These are phyloP conservation scores for Potamilus streckersoni DNA, from an alignment of 1,140 invertebrate species.

Conservation along the genomic window DNA sequence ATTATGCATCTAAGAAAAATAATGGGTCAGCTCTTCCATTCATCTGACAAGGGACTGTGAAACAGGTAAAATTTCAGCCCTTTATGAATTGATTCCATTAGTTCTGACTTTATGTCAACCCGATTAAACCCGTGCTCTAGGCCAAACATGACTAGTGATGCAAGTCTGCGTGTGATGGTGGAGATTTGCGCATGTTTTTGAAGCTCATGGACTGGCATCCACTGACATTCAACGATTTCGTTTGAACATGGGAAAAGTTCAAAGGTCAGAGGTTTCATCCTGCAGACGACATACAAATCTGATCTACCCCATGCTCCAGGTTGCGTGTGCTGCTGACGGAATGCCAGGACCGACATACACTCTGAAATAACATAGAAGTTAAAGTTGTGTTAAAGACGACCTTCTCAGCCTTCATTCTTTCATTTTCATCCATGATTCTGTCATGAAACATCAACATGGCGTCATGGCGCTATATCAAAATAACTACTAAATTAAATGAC, in stretches of 20 bases:
- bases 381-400: neutral
- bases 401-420: neutral
- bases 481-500: no score
- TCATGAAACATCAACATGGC: no score
- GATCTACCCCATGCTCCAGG: slow-evolving; percentile 81
- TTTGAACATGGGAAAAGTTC: slow-evolving; percentile 78
- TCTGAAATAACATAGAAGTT: slow-evolving; percentile 56
- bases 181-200: slow-evolving; percentile 29
- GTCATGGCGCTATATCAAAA: no score
- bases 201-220: slow-evolving; percentile 74
- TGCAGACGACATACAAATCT: slow-evolving; percentile 85
- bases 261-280: slow-evolving; percentile 76
- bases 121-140: slow-evolving; percentile 53
- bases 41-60: slow-evolving; percentile 28
- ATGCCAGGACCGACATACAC: slow-evolving; percentile 82
- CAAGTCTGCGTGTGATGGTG: slow-evolving; percentile 43
- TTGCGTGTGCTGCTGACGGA: slow-evolving; percentile 76
- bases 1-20: no score
- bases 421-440: no score
- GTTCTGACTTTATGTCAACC: slow-evolving; percentile 43
- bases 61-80: slow-evolving; percentile 48
- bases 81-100: slow-evolving; percentile 52
- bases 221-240: slow-evolving; percentile 81
- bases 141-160: slow-evolving; percentile 45
- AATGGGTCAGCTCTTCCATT: no score